These are phyloP conservation scores for Ageneiosus marmoratus DNA, from an alignment of 2,113 vertebrate species.

Conservation along the genomic window DNA sequence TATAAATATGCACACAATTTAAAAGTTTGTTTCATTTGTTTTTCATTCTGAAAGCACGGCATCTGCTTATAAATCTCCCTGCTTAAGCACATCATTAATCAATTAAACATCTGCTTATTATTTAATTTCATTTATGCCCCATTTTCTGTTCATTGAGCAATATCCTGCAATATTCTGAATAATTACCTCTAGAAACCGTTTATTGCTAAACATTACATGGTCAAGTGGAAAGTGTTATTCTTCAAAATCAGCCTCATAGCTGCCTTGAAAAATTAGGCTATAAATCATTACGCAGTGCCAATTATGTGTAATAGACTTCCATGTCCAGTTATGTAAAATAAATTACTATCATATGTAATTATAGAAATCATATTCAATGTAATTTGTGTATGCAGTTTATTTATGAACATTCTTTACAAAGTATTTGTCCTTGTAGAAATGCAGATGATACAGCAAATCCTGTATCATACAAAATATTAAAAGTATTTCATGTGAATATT, in stretches of 20 bases:
- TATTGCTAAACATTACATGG: conserved; percentile 17
- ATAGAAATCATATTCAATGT: not conserved
- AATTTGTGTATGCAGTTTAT: not conserved
- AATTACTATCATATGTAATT: conserved; percentile 19
- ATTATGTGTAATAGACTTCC: conserved; percentile 8
- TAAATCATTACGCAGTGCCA: conserved; percentile 25
- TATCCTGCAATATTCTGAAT: conserved; percentile 10
- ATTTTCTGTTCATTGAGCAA: conserved; percentile 24
- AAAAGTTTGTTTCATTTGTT: not conserved
- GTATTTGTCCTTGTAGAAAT: not conserved
- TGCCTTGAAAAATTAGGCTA: conserved; percentile 5
- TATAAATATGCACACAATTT: not conserved
- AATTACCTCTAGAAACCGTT: conserved; percentile 12
- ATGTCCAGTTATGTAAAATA: not conserved
- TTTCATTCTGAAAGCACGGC: not conserved
- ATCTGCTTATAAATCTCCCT: conserved; percentile 37
- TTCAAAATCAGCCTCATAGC: conserved; percentile 11
- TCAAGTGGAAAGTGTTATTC: conserved; percentile 20
- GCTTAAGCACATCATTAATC: conserved; percentile 25
- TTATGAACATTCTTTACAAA: not conserved
- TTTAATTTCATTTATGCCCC: conserved; percentile 21
- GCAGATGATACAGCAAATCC: not conserved
- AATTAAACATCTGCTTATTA: conserved; percentile 35
- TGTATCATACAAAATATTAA: not conserved
- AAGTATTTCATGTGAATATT: not conserved